Conservation (phyloP, 1,140 invertebrate genomes). For the Drosophila pandora region DNA sequence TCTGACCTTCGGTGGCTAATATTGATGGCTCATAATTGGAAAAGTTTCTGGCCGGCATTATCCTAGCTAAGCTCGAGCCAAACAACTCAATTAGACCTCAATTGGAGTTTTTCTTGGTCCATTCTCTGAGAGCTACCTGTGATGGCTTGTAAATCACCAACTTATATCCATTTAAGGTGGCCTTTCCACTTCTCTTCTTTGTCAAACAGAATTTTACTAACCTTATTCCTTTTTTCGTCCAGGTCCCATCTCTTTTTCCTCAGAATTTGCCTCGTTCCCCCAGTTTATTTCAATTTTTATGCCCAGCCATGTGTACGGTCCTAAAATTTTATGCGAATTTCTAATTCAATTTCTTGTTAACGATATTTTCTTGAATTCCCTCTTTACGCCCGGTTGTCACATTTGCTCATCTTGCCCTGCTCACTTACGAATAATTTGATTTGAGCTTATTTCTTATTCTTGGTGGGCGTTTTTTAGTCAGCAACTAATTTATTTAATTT, state of each 20-base stretch:
- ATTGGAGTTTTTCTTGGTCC: slow-evolving; percentile 17
- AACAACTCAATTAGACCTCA: slow-evolving; percentile 50
- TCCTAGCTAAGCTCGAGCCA: slow-evolving; percentile 8
- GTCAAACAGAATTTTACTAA: slow-evolving; percentile 18
- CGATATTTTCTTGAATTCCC: slow-evolving; percentile 53
- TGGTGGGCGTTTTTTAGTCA: background rate
- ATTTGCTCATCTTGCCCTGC: slow-evolving; percentile 17
- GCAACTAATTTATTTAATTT: slow-evolving; percentile 33
- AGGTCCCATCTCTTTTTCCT: background rate
- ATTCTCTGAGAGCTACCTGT: slow-evolving; percentile 1
- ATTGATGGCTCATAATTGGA: slow-evolving; percentile 59
- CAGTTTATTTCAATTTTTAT: slow-evolving; percentile 27
- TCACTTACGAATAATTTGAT: slow-evolving; percentile 51
- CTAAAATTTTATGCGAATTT: slow-evolving; percentile 64
- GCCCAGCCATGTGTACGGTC: slow-evolving; percentile 44
- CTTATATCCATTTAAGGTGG: slow-evolving; percentile 22
- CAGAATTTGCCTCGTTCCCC: background rate
- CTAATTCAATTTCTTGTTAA: slow-evolving; percentile 73
- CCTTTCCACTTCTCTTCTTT: background rate
- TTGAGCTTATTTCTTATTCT: slow-evolving; percentile 57
- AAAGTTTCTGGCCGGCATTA: slow-evolving; percentile 40
- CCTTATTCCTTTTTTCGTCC: slow-evolving; percentile 8
- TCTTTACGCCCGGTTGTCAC: slow-evolving; percentile 10
- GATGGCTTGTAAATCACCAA: slow-evolving; percentile 25
- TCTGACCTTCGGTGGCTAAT: slow-evolving; percentile 11